A percentile compares a stretch with the other conserved stretches of the same genome.
Evolutionary conservation across 2,113 vertebrate genomes (phyloP).

Genomic region (Myotis yumanensis): DNA sequence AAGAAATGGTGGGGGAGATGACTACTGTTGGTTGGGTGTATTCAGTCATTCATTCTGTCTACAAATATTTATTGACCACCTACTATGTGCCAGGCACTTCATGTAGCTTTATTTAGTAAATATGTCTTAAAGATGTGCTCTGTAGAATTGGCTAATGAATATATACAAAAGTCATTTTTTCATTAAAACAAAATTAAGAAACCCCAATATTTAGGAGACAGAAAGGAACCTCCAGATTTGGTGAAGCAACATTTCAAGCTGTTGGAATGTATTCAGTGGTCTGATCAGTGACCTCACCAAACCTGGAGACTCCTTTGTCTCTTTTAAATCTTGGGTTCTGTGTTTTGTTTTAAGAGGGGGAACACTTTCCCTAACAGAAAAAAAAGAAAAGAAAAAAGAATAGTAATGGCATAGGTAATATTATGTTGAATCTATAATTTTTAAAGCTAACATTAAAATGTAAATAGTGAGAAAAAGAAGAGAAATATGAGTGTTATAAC

Average conservation of each 20-base stretch:
- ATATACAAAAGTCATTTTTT: background rate
- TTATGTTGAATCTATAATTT: background rate
- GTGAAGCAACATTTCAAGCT: background rate
- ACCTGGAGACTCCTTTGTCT: background rate
- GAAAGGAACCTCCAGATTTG: background rate
- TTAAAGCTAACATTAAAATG: background rate
- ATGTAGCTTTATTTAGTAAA: background rate
- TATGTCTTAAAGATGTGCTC: background rate
- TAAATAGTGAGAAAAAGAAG: background rate
- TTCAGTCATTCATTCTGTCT: background rate
- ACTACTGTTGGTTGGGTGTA: background rate
- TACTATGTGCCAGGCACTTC: background rate
- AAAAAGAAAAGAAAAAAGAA: background rate
- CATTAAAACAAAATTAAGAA: background rate
- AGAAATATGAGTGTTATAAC: background rate
- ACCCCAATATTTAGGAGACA: background rate
- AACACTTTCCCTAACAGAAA: background rate
- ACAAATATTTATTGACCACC: background rate
- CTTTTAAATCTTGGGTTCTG: background rate
- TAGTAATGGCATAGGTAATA: background rate
- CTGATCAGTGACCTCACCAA: background rate
- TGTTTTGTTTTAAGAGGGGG: background rate
- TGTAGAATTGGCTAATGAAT: background rate
- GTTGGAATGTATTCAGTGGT: background rate
- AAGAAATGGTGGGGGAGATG: background rate